Conservation (phyloP, 2,888 invertebrate genomes). For the Entomobrya proxima region DNA sequence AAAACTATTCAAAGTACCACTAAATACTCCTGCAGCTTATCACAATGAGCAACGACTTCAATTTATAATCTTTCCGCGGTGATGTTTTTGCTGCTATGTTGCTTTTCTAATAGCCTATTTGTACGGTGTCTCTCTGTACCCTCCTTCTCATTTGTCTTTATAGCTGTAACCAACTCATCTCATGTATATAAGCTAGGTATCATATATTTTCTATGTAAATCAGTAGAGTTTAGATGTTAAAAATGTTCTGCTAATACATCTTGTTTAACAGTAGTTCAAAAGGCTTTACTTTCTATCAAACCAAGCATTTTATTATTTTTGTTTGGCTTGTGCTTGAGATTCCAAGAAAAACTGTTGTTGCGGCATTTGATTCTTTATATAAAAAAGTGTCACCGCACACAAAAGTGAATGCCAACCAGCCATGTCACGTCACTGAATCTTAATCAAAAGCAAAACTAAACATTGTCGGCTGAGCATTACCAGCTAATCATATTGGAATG, state of each 20-base stretch:
- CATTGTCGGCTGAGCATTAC: conserved; percentile 46
- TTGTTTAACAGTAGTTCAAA: neutral
- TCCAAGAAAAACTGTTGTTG: conserved; percentile 63
- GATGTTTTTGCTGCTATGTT: conserved; percentile 37
- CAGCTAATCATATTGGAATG: neutral
- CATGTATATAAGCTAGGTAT: neutral
- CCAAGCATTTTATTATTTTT: conserved; percentile 57
- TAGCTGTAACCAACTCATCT: neutral
- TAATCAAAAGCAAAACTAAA: conserved; percentile 63
- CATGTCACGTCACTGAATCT: conserved; percentile 68
- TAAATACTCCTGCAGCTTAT: conserved; percentile 44
- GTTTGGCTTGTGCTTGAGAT: conserved; percentile 68
- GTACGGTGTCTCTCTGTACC: conserved; percentile 8
- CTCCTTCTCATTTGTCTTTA: neutral
- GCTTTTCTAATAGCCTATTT: conserved; percentile 24
- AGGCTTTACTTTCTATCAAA: conserved; percentile 35
- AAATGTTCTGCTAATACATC: conserved; percentile 7
- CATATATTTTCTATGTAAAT: neutral
- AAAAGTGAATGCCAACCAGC: conserved; percentile 65
- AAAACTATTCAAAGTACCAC: conserved; percentile 49
- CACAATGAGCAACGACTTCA: conserved; percentile 55
- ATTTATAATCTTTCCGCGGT: conserved; percentile 63
- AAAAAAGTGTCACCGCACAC: conserved; percentile 69
- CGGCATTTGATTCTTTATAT: conserved; percentile 68
- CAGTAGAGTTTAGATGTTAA: neutral